phyloP scores from a whole-genome alignment of 2,797 vertebrate genomes.

The Podarcis siculus region DNA sequence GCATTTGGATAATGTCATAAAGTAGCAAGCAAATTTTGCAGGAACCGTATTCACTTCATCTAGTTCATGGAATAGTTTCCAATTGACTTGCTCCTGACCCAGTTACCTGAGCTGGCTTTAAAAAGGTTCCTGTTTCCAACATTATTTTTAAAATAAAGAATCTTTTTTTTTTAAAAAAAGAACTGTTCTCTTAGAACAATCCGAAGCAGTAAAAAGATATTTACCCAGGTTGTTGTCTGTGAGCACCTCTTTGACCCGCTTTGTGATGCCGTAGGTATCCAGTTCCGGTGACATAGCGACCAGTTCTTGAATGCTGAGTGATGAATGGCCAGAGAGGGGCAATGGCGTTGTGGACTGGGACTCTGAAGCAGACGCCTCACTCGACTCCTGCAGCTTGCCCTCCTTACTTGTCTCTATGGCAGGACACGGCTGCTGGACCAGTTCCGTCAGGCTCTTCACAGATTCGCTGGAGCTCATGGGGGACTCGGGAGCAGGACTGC shows the following conservation, averaged over 20 bases:
- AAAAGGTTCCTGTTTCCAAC: neutral
- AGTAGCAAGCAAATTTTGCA: neutral
- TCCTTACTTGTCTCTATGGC: conserved; percentile 86
- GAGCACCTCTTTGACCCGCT: conserved; percentile 96
- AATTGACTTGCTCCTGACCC: neutral
- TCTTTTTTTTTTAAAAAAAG: accelerated
- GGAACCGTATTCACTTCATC: neutral
- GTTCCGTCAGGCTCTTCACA: conserved; percentile 88
- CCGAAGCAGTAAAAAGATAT: conserved; percentile 37
- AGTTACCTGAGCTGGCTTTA: neutral
- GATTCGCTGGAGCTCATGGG: conserved; percentile 95
- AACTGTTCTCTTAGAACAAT: neutral
- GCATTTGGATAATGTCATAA: neutral
- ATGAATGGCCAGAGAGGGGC: conserved; percentile 85
- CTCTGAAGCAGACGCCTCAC: conserved; percentile 82
- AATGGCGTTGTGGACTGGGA: conserved; percentile 87
- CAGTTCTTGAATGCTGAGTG: conserved; percentile 94
- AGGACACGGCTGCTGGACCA: conserved; percentile 88
- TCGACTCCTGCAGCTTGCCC: conserved; percentile 77
- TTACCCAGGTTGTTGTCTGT: conserved; percentile 97
- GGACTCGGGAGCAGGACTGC: conserved; percentile 94
- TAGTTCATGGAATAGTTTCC: neutral
- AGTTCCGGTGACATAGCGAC: conserved; percentile 96
- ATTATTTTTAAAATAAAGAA: neutral
- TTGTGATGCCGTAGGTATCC: conserved; percentile 95